Evolutionary conservation across 1,140 invertebrate genomes (phyloP), one percentile per base, ranked within the genome.

Genomic region (Potamilus streckersoni): DNA sequence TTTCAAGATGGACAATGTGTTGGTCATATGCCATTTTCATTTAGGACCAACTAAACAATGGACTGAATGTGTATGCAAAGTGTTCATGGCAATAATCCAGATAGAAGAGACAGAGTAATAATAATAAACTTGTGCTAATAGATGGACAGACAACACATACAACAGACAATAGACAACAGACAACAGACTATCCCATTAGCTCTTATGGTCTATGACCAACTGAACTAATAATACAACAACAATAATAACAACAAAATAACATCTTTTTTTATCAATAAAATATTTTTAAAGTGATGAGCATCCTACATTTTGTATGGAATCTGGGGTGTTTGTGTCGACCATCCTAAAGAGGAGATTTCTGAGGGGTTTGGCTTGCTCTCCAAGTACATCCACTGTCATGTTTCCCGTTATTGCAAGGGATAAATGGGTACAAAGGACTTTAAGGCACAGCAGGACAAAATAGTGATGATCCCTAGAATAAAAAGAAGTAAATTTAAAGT

Each of bases 351-450:
- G 86, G 19, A 93, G 87, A 66, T 91, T 90, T 61, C 92, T 84
- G n/a, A 93, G 84, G n/a, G 90, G 89, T 74, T 89, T 88, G 6
- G 93, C 92, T 81, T 93, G 90, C n/a, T 80, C 64, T 11, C 92
- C 92, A 2, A 93, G 85, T 20, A 93, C 84, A 68, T 89, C 88
- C 68, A 88, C 88, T 19, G 91, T 86, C 74, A 91, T 83, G 67
- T 91, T 91, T 66, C 91, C 90, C 70, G 88, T 90, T 57, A 91
- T 84, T 16, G 92, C 92, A 65, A 93, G 84, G 55, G 91, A 92
- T 49, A 93, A 89, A 90, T 93, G 93, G 14, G 92, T 92, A 73
- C 90, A 91, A 16, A 94, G 83, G 49, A 94, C 89, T 78, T 91
- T 90, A 64, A 94, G 81, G 83, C 92, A 92, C 14, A 93, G 84